These are phyloP conservation scores for Hyalella azteca DNA, from an alignment of 2,888 invertebrate species.

Conservation along the genomic window DNA sequence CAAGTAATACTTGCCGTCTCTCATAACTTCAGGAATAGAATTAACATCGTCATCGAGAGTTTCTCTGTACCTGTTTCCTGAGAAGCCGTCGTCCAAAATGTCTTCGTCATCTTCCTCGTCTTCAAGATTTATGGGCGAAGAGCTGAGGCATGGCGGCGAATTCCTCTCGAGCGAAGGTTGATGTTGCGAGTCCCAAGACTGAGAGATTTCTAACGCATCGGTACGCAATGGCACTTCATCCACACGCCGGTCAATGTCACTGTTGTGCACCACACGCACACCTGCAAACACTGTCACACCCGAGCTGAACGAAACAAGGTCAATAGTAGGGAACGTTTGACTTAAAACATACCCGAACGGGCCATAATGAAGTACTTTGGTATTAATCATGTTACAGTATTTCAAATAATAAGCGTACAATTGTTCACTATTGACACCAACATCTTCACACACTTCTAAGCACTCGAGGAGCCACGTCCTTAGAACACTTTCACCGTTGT, in stretches of 20 bases:
- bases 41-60: conserved; percentile 47
- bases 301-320: conserved; percentile 41
- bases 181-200: conserved; percentile 15
- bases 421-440: conserved; percentile 54
- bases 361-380: conserved; percentile 41
- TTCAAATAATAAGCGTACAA: conserved; percentile 49
- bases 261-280: conserved; percentile 39
- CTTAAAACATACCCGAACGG: conserved; percentile 9
- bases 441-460: conserved; percentile 44
- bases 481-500: conserved; percentile 39
- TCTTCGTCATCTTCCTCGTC: conserved; percentile 42
- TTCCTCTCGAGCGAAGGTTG: conserved; percentile 47
- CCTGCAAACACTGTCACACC: conserved; percentile 50
- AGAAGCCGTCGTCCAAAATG: conserved; percentile 39
- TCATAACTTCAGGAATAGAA: conserved; percentile 50
- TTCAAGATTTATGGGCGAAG: conserved; percentile 45
- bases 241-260: neutral
- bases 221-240: neutral
- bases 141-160: conserved; percentile 46
- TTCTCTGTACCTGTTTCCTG: neutral
- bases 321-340: neutral
- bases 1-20: conserved; percentile 57
- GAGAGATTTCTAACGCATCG: conserved; percentile 14
- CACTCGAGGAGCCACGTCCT: conserved; percentile 42
- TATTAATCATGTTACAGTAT: conserved; percentile 35